Base-by-base conservation (phyloP, 1,140 invertebrate species). In the Leptinotarsa lineolata region DNA sequence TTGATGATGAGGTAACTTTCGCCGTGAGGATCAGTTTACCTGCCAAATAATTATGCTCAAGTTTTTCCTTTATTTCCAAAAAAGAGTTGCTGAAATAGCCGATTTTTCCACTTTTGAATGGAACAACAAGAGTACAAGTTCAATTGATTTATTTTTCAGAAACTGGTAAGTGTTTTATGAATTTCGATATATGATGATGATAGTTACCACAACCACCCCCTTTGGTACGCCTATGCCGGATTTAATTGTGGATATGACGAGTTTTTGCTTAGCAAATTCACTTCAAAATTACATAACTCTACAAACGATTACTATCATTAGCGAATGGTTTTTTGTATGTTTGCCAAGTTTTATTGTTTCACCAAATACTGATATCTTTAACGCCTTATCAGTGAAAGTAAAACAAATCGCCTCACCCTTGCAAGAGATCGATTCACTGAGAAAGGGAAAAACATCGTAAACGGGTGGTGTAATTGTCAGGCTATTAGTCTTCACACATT, bases 231-330 rank as follows among this genome's bases (percentile, higher is more conserved):
- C 48, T 54, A 54, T 54, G 48, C n/a, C n/a, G 15, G n/a, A 54
- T 39, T 54, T 54, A 54, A 54, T 54, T 54, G 48, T 54, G n/a
- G 48, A 54, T 16, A 15, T 16, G 48, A 54, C 48, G n/a, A 54
- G 48, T 15, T 54, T 54, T 54, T 54, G 15, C 15, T 54, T 54
- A 6, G n/a, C 15, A 16, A 54, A 54, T 54, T 54, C n/a, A 15
- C 15, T 54, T 13, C n/a, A 54, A 54, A 54, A 54, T 54, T 54
- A 54, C 48, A 54, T 54, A 16, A 54, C 48, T n/a, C 15, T 5
- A 16, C 48, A 54, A 54, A 54, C 48, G n/a, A 54, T 54, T 54
- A 54, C 48, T 54, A 18, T 54, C 48, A 54, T 54, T 54, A 54
- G 5, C n/a, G 5, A 54, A 54, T 54, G 48, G 48, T 54, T 54